Evolutionary conservation across 2,888 invertebrate genomes (phyloP).

Genomic region (Leptopterna dolabrata): DNA sequence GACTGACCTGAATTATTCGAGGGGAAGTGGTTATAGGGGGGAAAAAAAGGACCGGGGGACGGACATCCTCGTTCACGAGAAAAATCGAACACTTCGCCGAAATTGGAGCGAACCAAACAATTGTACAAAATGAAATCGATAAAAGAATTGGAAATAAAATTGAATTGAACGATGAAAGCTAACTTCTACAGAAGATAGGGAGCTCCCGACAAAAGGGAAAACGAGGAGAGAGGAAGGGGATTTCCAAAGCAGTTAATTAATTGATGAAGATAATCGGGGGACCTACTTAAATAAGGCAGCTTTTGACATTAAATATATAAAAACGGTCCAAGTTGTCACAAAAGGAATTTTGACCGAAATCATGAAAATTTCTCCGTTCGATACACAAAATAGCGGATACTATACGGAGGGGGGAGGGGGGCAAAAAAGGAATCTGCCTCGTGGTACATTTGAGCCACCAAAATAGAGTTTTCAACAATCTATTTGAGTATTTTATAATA

Average conservation of each 20-base stretch:
- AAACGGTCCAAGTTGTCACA: not conserved
- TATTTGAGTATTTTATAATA: not conserved
- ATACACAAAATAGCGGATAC: slow-evolving; percentile 10
- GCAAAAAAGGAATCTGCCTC: not conserved
- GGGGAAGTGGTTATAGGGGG: not conserved
- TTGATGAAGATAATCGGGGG: too few species aligned
- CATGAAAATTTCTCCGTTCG: slow-evolving; percentile 11
- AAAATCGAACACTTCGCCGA: not conserved
- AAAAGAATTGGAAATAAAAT: not conserved
- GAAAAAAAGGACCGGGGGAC: slow-evolving; percentile 6
- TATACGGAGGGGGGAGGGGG: not conserved
- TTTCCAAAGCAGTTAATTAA: not conserved
- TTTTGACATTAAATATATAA: not conserved
- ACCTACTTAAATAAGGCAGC: not conserved
- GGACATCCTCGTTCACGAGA: not conserved
- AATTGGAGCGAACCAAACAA: not conserved
- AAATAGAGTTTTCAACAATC: not conserved
- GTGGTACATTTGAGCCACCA: not conserved
- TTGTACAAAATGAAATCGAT: too few species aligned
- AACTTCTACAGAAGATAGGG: not conserved
- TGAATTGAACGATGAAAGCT: not conserved
- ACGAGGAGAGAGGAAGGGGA: slow-evolving; percentile 9
- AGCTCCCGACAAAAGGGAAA: not conserved
- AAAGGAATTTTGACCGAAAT: not conserved
- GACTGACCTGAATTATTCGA: slow-evolving; percentile 34